Percentiles rank a stretch among this genome's conserved stretches.
These are phyloP conservation scores for Megaustenia siamemsis DNA, from an alignment of 2,888 invertebrate species.

Conservation along the genomic window DNA sequence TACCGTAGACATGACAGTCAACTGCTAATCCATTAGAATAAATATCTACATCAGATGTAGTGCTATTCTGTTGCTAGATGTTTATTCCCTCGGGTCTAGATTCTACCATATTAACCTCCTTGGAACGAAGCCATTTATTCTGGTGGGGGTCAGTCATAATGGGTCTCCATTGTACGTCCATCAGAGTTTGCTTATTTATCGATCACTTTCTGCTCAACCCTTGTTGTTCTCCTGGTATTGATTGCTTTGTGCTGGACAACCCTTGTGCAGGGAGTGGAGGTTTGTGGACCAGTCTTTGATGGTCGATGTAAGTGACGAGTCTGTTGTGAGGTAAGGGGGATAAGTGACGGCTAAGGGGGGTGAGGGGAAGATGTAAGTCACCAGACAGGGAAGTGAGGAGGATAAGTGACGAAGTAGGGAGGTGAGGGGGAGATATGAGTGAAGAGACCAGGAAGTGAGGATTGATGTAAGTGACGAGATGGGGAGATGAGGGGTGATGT, in stretches of 20 bases:
- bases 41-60: no score
- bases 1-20: no score
- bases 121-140: conserved; percentile 1
- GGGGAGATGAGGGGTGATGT: not conserved
- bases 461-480: not conserved
- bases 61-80: no score
- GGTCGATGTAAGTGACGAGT: no score
- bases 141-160: not conserved
- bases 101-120: not conserved
- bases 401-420: not conserved
- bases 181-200: conserved; percentile 18
- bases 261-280: no score
- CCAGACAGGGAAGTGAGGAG: not conserved
- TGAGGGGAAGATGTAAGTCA: no score
- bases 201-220: conserved; percentile 1
- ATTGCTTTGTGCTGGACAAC: conserved; percentile 34
- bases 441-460: not conserved
- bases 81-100: no score
- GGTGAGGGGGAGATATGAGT: not conserved
- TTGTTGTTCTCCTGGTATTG: conserved; percentile 20
- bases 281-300: no score
- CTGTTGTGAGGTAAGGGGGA: not conserved
- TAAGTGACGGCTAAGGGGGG: not conserved
- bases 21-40: no score
- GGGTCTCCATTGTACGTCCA: not conserved